Base-by-base conservation (phyloP, 1,140 invertebrate species). In the Drosophila parabipectinata region DNA sequence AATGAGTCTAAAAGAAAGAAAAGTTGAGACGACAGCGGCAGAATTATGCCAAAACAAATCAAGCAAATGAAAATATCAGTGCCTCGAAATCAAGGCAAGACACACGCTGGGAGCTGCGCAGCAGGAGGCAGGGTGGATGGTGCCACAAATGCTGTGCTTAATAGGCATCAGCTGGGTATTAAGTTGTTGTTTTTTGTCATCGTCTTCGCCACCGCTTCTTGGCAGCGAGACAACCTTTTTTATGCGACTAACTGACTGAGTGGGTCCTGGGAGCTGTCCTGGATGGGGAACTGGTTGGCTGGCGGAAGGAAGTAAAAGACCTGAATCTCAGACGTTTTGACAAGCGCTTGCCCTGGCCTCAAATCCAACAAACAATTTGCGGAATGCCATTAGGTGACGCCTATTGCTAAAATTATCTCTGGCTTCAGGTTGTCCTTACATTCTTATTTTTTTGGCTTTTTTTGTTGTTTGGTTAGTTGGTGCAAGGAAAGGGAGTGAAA, bases 111-210 rank as follows among this genome's bases (percentile, higher is more conserved):
- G 41, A 30, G 56, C 41, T 54, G 54, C 48, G 60, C 73, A 76
- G 62, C 52, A 55, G 72, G 63, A n/a, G 32, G 63, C 48, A 28
- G 1, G 26, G 44, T 3, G 21, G 53, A 12, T 9, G 10, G 80
- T 85, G 74, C 77, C 85, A 68, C 85, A 90, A 90, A 90, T 90
- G 85, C 87, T 90, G 85, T 79, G 75, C 81, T 85, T 90, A 90
- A 90, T 90, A 90, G 81, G 85, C 77, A 90, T 90, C 85, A 90
- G 78, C 85, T 71, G 87, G 85, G 81, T 90, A 90, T 90, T 90
- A 90, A 85, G 75, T 85, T 90, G 81, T 90, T 90, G 67, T 81
- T 90, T 79, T 83, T 77, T 79, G 79, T 83, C 78, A 58, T 62
- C 67, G 62, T 84, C 72, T 72, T 60, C 58, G 58, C 44, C 44